Percentiles rank a stretch among this genome's conserved stretches.
Conservation (phyloP, 1,140 invertebrate genomes). For the Drosophila pruinosa region DNA sequence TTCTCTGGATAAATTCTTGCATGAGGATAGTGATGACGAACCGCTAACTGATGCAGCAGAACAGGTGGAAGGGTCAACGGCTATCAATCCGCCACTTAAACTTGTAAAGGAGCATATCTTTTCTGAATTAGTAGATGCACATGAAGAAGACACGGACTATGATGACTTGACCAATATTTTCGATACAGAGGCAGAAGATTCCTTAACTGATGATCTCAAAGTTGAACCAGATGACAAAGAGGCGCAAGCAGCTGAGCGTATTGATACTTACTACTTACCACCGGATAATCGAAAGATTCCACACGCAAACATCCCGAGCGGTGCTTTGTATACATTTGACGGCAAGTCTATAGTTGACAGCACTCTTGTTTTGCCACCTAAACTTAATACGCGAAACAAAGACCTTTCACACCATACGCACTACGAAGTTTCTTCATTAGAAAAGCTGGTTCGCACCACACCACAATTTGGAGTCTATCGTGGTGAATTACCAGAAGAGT, state of each 20-base stretch:
- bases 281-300: conserved; percentile 84
- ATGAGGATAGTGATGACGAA: conserved; percentile 15
- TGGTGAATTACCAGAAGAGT: conserved; percentile 86
- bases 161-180: conserved; percentile 48
- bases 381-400: conserved; percentile 82
- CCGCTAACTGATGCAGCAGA: conserved; percentile 3
- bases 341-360: conserved; percentile 88
- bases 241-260: conserved; percentile 88
- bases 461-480: conserved; percentile 89
- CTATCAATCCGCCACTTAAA: not conserved
- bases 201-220: conserved; percentile 55
- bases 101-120: not conserved
- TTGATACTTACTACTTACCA: conserved; percentile 88
- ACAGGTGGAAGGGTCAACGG: not conserved
- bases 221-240: conserved; percentile 84
- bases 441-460: conserved; percentile 85
- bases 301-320: conserved; percentile 80
- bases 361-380: conserved; percentile 85
- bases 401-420: conserved; percentile 82
- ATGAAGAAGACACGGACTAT: conserved; percentile 23
- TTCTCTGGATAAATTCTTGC: conserved; percentile 70
- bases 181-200: conserved; percentile 45
- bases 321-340: conserved; percentile 88
- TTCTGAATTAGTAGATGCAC: not conserved
- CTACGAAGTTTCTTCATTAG: conserved; percentile 84